These are phyloP conservation scores for Sitta europaea DNA, from an alignment of 2,113 vertebrate species.

Conservation along the genomic window DNA sequence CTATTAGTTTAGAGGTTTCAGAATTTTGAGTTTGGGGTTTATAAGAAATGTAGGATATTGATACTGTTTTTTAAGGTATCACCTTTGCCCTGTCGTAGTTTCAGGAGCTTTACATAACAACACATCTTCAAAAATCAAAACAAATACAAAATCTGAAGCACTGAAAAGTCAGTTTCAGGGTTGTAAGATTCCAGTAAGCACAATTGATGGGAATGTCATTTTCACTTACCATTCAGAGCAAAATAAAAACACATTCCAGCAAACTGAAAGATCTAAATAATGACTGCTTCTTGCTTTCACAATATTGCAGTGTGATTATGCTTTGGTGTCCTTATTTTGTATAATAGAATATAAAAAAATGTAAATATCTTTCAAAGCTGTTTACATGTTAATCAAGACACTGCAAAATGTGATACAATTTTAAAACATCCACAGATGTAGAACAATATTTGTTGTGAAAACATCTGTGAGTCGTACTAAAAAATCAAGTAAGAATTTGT, in stretches of 20 bases:
- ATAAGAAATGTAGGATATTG: neutral
- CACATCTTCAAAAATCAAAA: neutral
- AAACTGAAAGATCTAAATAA: neutral
- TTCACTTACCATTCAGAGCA: neutral
- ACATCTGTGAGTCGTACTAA: neutral
- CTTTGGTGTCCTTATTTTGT: neutral
- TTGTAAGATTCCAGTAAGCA: neutral
- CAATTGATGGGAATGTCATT: neutral
- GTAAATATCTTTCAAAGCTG: neutral
- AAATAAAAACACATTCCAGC: neutral
- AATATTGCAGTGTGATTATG: neutral
- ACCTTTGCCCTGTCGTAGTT: neutral
- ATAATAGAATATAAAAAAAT: neutral
- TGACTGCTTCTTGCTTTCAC: neutral
- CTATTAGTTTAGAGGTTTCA: neutral
- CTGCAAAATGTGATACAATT: neutral
- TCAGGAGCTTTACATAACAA: neutral
- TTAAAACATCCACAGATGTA: neutral
- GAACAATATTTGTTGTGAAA: neutral
- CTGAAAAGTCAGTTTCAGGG: neutral
- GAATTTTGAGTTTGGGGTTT: neutral
- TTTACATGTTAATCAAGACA: neutral
- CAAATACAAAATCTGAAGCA: neutral
- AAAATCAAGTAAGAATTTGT: neutral
- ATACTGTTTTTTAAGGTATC: neutral